These are phyloP conservation scores for Poecile montanus DNA, from an alignment of 2,797 vertebrate species.

Conservation along the genomic window DNA sequence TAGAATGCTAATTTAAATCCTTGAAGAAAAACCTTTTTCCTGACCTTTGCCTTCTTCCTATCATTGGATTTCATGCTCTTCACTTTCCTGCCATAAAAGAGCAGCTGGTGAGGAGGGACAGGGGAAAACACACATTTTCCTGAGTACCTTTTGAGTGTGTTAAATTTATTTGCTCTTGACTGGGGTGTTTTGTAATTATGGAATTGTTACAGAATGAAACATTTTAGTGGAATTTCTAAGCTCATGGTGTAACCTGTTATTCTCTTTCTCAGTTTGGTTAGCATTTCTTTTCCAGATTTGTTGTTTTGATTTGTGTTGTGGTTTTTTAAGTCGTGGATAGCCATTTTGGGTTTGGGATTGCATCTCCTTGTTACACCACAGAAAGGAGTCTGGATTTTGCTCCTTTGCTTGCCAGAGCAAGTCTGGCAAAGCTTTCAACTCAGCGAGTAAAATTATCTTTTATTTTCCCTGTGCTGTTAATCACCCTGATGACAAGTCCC, in stretches of 20 bases:
- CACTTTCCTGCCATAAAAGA: constrained; percentile 60
- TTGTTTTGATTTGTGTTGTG: not conserved
- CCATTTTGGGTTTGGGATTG: not conserved
- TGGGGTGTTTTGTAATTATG: not conserved
- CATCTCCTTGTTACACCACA: not conserved
- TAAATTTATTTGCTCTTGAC: constrained; percentile 34
- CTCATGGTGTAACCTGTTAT: not conserved
- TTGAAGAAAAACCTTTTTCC: constrained; percentile 58
- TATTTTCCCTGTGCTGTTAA: not conserved
- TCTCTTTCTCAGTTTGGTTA: not conserved
- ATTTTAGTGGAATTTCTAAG: constrained; percentile 5
- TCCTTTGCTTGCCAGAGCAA: not conserved
- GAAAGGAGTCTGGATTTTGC: not conserved
- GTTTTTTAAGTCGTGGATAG: not conserved
- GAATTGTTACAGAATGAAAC: not conserved
- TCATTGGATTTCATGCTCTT: constrained; percentile 64
- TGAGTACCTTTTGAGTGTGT: constrained; percentile 52
- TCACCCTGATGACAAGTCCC: constrained; percentile 4
- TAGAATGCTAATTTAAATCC: constrained; percentile 60
- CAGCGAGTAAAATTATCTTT: not conserved
- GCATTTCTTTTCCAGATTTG: constrained; percentile 3
- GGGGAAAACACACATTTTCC: constrained; percentile 22
- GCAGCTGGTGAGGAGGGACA: constrained; percentile 52
- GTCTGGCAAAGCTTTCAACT: constrained; percentile 9
- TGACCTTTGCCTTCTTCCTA: constrained; percentile 67